phyloP scores from a whole-genome alignment of 2,113 vertebrate species.

The Choloepus hoffmanni region DNA sequence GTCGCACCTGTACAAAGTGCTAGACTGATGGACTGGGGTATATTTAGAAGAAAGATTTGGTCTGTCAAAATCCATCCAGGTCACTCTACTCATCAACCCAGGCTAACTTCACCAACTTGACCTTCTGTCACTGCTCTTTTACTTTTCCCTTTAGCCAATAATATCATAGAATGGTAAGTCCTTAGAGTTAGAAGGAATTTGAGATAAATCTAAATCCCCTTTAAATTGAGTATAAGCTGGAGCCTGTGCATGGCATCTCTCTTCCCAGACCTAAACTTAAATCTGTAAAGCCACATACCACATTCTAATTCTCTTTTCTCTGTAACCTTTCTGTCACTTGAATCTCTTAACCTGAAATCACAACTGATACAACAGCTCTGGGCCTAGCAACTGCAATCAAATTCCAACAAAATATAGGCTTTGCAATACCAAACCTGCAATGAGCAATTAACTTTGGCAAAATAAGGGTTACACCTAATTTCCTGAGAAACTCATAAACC shows the following conservation, averaged over 20 bases:
- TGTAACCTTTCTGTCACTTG: conserved; percentile 57
- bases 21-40: not conserved
- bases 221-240: not conserved
- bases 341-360: conserved; percentile 49
- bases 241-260: conserved; percentile 7
- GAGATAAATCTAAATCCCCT: conserved; percentile 36
- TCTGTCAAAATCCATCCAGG: not conserved
- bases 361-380: conserved; percentile 7
- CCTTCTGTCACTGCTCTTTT: not conserved
- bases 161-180: not conserved
- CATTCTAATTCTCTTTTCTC: conserved; percentile 54
- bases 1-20: too few species aligned
- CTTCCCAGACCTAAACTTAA: conserved; percentile 1
- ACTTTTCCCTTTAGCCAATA: not conserved
- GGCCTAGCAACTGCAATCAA: conserved; percentile 32
- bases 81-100: not conserved
- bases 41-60: not conserved
- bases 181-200: conserved; percentile 1
- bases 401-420: not conserved
- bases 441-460: conserved; percentile 68
- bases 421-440: not conserved
- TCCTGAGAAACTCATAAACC: conserved; percentile 72
- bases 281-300: conserved; percentile 27
- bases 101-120: not conserved
- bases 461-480: conserved; percentile 65